These are phyloP conservation scores for Rhynchotus rufescens DNA, from an alignment of 2,797 vertebrate species.

Conservation along the genomic window DNA sequence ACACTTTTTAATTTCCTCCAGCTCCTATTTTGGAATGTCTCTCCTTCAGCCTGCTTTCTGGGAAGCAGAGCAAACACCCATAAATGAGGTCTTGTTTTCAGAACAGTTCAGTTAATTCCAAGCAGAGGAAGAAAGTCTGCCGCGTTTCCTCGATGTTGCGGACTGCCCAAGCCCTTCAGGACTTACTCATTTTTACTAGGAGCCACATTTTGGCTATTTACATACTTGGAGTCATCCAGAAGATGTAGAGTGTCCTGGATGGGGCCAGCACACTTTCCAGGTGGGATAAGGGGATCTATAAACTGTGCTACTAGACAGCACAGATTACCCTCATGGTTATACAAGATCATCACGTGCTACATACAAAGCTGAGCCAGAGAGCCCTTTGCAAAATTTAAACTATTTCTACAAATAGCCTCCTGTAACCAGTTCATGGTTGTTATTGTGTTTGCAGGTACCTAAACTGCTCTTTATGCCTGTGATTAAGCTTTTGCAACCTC, in stretches of 20 bases:
- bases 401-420: neutral
- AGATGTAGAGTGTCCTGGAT: neutral
- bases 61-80: constrained; percentile 44
- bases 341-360: neutral
- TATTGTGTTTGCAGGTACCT: neutral
- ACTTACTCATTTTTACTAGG: neutral
- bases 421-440: neutral
- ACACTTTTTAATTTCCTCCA: neutral
- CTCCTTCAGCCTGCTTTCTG: constrained; percentile 32
- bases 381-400: neutral
- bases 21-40: constrained; percentile 1
- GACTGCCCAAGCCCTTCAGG: neutral
- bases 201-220: neutral
- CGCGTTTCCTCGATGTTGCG: neutral
- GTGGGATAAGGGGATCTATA: neutral
- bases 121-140: neutral
- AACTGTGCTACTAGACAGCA: neutral
- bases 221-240: neutral
- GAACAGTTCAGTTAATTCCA: constrained; percentile 7
- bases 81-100: constrained; percentile 29
- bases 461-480: neutral
- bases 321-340: neutral
- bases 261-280: neutral
- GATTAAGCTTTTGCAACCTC: neutral
- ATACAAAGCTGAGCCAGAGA: neutral